Percentiles rank a stretch among this genome's conserved stretches.
Conservation (phyloP, 1,140 invertebrate genomes). For the Penaeus vannamei region DNA sequence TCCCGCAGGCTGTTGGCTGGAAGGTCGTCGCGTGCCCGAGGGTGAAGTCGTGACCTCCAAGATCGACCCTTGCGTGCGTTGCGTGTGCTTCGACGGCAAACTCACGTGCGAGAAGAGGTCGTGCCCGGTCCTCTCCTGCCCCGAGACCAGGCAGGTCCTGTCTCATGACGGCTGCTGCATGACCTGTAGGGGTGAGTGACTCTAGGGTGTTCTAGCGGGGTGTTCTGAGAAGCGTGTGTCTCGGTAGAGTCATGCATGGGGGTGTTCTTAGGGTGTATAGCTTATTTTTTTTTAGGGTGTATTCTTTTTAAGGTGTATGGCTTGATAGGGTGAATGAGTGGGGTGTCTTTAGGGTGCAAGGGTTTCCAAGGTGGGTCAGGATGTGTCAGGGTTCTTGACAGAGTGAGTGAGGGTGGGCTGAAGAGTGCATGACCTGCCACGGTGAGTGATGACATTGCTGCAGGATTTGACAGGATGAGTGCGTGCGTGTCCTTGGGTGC, state of each 20-base stretch:
- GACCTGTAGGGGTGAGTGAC: conserved; percentile 60
- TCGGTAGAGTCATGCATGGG: no score
- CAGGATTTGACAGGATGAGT: no score
- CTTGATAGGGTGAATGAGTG: no score
- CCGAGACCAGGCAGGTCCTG: conserved; percentile 79
- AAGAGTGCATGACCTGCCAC: no score
- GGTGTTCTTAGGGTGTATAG: no score
- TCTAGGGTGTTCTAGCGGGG: neutral
- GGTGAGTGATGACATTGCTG: no score
- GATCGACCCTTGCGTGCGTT: conserved; percentile 65
- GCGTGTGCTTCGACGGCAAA: conserved; percentile 50
- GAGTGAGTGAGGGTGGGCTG: no score
- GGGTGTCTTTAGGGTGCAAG: conserved; percentile 76
- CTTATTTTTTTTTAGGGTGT: no score
- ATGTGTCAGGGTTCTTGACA: no score
- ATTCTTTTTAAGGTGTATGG: no score
- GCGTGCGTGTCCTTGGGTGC: no score
- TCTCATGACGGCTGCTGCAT: conserved; percentile 83
- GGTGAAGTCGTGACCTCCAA: conserved; percentile 44
- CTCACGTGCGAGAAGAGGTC: conserved; percentile 79
- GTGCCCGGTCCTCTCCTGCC: conserved; percentile 87
- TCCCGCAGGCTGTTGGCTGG: conserved; percentile 56
- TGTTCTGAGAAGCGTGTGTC: conserved; percentile 4
- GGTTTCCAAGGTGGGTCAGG: conserved; percentile 21
- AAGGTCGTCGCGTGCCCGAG: conserved; percentile 53